Base-by-base conservation (phyloP, 2,888 invertebrate species). In the Andrena praecox region DNA sequence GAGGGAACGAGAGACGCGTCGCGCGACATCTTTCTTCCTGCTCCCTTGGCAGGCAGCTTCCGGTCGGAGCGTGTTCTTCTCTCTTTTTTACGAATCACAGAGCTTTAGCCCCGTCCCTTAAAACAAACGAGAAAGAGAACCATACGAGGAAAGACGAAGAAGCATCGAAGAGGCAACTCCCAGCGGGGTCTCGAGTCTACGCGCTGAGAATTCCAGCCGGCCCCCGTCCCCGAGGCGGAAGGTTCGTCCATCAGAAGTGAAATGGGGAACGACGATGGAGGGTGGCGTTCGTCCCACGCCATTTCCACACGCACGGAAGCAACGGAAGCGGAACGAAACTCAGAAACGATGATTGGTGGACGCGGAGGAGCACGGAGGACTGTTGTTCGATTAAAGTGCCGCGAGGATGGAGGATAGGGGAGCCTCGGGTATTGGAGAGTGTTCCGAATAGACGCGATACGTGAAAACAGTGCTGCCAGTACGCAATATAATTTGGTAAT, bases 381-480 rank as follows among this genome's bases (percentile, higher is more conserved):
- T 70, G 67, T 76, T 56, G 59, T 76, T 87, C 80, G 56, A 60
- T 48, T 42, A 56, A 80, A 81, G 80, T 82, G 76, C 74, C 76
- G 73, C 62, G 64, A 71, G 48, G 73, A 62, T 42, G 67, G 64
- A 69, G 69, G 70, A 77, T 60, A 52, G 29, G 77, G 54, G 50
- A 12, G 56, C 77, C 69, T 67, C 71, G 71, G 62, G 74, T 70
- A 68, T 73, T 33, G 77, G 76, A 81, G 79, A 80, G 80, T 84
- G 85, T 85, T 81, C 80, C 81, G 82, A 74, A 74, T 79, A 84
- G 74, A 88, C 78, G 85, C 79, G 82, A 86, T 75, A 85, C 78
- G 86, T 87, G 87, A 85, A 89, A 90, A 89, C 86, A 85, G 89
- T 89, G 91, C 91, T 91, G 91, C 91, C 91, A 91, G 90, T 89